These are phyloP conservation scores for Julus scandinavius DNA, from an alignment of 2,888 invertebrate species.

Conservation along the genomic window DNA sequence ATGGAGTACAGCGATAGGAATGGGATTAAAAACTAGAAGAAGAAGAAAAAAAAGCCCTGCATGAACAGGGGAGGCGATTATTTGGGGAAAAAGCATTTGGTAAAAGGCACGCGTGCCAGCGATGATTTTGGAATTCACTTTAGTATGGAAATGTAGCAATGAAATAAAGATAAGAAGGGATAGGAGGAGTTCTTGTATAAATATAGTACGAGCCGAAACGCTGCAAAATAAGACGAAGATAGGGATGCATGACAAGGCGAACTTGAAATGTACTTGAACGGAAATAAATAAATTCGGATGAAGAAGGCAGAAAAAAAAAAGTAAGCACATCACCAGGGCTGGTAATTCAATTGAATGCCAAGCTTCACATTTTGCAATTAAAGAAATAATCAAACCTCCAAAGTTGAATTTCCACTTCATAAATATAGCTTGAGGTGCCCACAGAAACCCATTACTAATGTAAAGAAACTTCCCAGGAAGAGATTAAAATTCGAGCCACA, in stretches of 20 bases:
- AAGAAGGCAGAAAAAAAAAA: too few species aligned
- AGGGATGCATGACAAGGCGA: background rate
- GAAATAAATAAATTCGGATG: constrained; percentile 3
- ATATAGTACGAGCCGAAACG: background rate
- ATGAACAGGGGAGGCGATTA: constrained; percentile 3
- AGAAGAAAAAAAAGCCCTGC: background rate
- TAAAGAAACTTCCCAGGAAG: too few species aligned
- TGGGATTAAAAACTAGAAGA: constrained; percentile 22
- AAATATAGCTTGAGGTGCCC: too few species aligned
- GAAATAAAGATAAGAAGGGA: constrained; percentile 25
- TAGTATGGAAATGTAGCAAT: constrained; percentile 24
- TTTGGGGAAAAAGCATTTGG: constrained; percentile 6
- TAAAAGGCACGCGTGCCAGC: constrained; percentile 1
- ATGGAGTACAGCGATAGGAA: constrained; percentile 44
- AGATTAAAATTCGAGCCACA: too few species aligned
- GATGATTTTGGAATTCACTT: constrained; percentile 13
- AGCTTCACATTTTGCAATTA: constrained; percentile 1
- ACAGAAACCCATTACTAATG: too few species aligned
- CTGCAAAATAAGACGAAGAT: background rate
- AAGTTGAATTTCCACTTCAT: too few species aligned
- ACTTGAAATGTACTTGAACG: constrained; percentile 32
- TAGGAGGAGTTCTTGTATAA: constrained; percentile 19
- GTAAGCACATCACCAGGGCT: background rate
- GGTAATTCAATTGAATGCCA: background rate
- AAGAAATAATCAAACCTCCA: background rate